phyloP scores from a whole-genome alignment of 2,888 invertebrate genomes.

The Augochlorella aurata region DNA sequence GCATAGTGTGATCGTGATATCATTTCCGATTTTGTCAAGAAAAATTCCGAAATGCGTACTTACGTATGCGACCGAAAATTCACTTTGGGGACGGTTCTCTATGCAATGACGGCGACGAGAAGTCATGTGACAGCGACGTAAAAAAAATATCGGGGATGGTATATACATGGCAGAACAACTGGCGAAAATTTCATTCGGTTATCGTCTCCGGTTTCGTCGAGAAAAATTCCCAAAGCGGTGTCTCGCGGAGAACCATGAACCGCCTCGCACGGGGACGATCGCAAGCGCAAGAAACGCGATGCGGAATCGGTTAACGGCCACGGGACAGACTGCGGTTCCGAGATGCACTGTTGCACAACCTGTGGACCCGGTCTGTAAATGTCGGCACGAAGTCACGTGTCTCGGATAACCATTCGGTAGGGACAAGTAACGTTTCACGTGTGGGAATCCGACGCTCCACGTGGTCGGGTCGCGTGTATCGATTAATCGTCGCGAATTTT shows the following conservation, averaged over 20 bases:
- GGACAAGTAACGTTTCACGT: constrained; percentile 19
- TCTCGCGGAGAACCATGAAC: neutral
- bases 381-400: constrained; percentile 11
- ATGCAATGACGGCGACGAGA: no score
- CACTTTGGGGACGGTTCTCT: no score
- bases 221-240: neutral
- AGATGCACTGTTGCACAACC: constrained; percentile 16
- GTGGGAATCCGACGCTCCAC: constrained; percentile 5
- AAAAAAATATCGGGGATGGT: no score
- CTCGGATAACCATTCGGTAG: constrained; percentile 14
- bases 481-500: constrained; percentile 15
- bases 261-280: neutral
- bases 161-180: no score
- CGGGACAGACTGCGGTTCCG: neutral
- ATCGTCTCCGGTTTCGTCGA: accelerated
- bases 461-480: constrained; percentile 9
- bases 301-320: neutral
- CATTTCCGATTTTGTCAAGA: no score
- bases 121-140: no score
- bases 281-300: neutral
- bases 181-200: neutral
- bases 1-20: no score
- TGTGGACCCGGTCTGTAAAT: constrained; percentile 13
- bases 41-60: no score
- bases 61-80: no score